phyloP scores from a whole-genome alignment of 1,140 invertebrate species.

The Polyergus mexicanus region DNA sequence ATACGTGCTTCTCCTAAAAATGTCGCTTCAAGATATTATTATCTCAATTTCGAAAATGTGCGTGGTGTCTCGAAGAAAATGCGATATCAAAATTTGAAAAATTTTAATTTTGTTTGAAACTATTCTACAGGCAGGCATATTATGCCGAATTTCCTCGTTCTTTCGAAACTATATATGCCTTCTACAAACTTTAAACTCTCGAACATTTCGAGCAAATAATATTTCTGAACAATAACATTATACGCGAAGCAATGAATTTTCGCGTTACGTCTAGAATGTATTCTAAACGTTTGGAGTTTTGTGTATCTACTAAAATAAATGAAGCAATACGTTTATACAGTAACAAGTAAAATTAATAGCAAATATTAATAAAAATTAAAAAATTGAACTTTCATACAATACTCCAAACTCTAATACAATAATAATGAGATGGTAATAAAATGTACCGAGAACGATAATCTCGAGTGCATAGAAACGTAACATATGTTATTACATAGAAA shows the following conservation, averaged over 20 bases:
- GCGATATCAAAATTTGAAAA: not conserved
- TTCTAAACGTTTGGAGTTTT: not conserved
- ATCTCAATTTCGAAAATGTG: not conserved
- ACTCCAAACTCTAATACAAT: no score
- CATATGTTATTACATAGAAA: conserved; percentile 11
- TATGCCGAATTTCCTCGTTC: not conserved
- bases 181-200: not conserved
- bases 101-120: not conserved
- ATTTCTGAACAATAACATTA: conserved; percentile 1
- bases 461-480: conserved; percentile 25
- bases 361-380: conserved; percentile 19
- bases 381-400: not conserved
- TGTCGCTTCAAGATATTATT: not conserved
- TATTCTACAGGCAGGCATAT: not conserved
- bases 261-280: not conserved
- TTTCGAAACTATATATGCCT: not conserved
- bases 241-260: not conserved
- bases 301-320: not conserved
- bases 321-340: not conserved
- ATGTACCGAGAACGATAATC: conserved; percentile 17
- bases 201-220: not conserved
- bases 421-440: not conserved
- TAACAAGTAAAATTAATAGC: conserved; percentile 1
- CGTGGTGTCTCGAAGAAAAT: not conserved
- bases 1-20: not conserved